Conservation (phyloP, 2,888 invertebrate genomes). For the Pseudeuparius sepicola region DNA sequence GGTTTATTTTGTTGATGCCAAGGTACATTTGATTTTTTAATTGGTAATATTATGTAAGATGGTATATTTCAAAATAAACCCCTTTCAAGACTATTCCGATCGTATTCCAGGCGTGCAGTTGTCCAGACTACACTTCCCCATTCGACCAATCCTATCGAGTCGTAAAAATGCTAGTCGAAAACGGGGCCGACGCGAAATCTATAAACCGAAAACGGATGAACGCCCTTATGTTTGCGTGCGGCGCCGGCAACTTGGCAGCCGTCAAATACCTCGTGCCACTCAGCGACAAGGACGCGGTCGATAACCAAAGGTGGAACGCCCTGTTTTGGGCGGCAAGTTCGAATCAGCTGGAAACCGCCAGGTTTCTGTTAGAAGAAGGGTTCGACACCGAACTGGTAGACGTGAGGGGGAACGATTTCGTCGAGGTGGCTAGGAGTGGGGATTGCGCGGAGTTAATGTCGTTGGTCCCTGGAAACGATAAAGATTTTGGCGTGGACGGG, state of each 20-base stretch:
- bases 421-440: constrained; percentile 46
- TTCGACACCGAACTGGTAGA: constrained; percentile 45
- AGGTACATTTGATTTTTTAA: too few species aligned
- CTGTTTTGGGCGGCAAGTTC: constrained; percentile 52
- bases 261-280: constrained; percentile 46
- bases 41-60: too few species aligned
- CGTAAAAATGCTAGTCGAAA: constrained; percentile 41
- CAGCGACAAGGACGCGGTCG: constrained; percentile 46
- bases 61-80: too few species aligned
- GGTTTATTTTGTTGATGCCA: too few species aligned
- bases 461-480: constrained; percentile 38
- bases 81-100: too few species aligned
- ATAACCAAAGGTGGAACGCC: constrained; percentile 55
- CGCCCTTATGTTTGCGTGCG: constrained; percentile 50
- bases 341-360: constrained; percentile 45
- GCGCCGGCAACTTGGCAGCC: constrained; percentile 41
- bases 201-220: constrained; percentile 51
- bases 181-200: constrained; percentile 44
- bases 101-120: too few species aligned
- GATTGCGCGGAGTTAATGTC: constrained; percentile 42
- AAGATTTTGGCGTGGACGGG: constrained; percentile 24
- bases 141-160: constrained; percentile 39
- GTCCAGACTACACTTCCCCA: constrained; percentile 39
- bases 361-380: constrained; percentile 45
- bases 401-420: constrained; percentile 41